A percentile compares a stretch with the other conserved stretches of the same genome.
phyloP scores from a whole-genome alignment of 1,140 invertebrate species.

The Charaxes varanes region DNA sequence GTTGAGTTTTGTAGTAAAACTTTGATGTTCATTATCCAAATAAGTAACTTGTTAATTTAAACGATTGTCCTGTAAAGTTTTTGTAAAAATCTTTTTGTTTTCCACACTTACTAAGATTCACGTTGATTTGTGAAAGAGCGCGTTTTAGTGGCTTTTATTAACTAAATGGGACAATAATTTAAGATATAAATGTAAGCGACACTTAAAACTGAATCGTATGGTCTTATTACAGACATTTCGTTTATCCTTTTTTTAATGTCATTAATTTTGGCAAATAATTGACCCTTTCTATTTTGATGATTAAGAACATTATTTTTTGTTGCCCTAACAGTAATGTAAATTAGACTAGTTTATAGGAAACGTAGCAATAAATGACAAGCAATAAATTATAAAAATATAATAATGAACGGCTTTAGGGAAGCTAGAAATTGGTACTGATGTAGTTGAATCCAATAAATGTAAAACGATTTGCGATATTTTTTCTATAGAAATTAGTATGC shows the following conservation, averaged over 20 bases:
- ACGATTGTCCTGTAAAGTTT: constrained; percentile 2
- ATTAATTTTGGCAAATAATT: too few species aligned
- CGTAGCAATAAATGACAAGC: constrained; percentile 66
- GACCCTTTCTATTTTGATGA: constrained; percentile 2
- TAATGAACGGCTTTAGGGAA: constrained; percentile 60
- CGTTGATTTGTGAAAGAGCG: too few species aligned
- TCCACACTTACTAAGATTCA: too few species aligned
- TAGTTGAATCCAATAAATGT: constrained; percentile 45
- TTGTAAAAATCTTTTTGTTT: too few species aligned
- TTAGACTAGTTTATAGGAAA: constrained; percentile 50
- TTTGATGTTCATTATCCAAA: constrained; percentile 1
- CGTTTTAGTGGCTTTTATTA: too few species aligned
- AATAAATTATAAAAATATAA: constrained; percentile 54
- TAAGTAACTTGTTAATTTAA: background rate
- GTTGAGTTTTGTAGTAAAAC: constrained; percentile 22
- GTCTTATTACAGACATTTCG: background rate
- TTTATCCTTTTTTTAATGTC: background rate
- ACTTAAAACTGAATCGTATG: constrained; percentile 6
- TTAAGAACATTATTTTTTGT: constrained; percentile 8
- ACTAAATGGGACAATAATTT: constrained; percentile 1
- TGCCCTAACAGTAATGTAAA: constrained; percentile 27
- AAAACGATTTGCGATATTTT: constrained; percentile 59
- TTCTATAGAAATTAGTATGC: constrained; percentile 52
- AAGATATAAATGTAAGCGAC: constrained; percentile 3
- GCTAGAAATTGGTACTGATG: constrained; percentile 64